These are phyloP conservation scores for Agrochola lychnidis DNA, from an alignment of 2,888 invertebrate species.

Conservation along the genomic window DNA sequence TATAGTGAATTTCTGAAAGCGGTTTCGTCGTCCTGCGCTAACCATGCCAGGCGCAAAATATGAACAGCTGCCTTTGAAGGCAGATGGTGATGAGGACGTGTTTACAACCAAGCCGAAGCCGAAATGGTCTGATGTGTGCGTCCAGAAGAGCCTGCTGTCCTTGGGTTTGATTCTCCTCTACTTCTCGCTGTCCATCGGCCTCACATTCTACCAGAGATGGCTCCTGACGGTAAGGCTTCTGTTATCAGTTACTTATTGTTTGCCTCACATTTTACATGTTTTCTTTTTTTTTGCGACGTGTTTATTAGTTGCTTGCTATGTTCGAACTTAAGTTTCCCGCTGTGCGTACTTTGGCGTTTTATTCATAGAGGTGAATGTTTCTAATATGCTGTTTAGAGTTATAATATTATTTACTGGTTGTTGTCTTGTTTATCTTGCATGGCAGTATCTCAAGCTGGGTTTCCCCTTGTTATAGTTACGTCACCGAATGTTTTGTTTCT, in stretches of 20 bases:
- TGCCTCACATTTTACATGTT: slow-evolving; percentile 39
- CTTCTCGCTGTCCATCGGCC: slow-evolving; percentile 97
- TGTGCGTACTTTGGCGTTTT: slow-evolving; percentile 21
- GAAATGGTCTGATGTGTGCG: slow-evolving; percentile 83
- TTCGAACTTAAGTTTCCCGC: slow-evolving; percentile 32
- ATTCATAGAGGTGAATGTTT: neutral
- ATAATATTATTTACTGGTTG: slow-evolving; percentile 2
- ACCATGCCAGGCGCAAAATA: slow-evolving; percentile 86
- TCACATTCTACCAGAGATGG: slow-evolving; percentile 99
- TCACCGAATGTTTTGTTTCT: slow-evolving; percentile 25
- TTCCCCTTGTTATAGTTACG: slow-evolving; percentile 27
- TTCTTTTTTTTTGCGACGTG: slow-evolving; percentile 28
- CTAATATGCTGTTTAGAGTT: neutral
- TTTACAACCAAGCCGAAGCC: slow-evolving; percentile 80
- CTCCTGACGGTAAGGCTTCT: slow-evolving; percentile 93
- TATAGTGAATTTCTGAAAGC: slow-evolving; percentile 68
- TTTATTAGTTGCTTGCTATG: slow-evolving; percentile 35
- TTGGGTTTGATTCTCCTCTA: slow-evolving; percentile 94
- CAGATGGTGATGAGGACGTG: slow-evolving; percentile 83
- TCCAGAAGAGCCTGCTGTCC: slow-evolving; percentile 84
- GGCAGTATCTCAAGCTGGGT: neutral
- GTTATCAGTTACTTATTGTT: slow-evolving; percentile 44
- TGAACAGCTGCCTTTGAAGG: slow-evolving; percentile 87
- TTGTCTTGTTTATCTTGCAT: slow-evolving; percentile 25
- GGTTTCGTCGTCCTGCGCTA: slow-evolving; percentile 70